These are phyloP conservation scores for Cladopsammia gracilis DNA, from an alignment of 64 coral and sea anemone species.

Conservation along the genomic window DNA sequence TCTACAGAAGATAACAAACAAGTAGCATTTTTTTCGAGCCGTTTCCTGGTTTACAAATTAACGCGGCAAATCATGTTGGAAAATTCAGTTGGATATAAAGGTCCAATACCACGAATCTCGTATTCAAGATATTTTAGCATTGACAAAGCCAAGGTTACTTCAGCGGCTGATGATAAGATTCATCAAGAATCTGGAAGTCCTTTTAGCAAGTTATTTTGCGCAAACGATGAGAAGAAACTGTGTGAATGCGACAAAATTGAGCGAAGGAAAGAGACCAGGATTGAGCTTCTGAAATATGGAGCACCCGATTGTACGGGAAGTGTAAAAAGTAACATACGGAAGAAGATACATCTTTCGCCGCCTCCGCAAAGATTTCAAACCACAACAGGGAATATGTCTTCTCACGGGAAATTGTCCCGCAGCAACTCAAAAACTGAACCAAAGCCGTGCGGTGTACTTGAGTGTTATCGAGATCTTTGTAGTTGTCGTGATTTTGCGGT, in stretches of 20 bases:
- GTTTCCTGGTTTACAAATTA: too few relatives aligned
- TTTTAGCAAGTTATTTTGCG: background rate
- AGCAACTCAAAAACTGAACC: background rate
- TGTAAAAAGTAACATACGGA: background rate
- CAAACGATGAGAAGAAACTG: background rate
- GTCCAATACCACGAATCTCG: background rate
- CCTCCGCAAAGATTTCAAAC: slow-evolving; percentile 8
- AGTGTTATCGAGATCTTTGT: background rate
- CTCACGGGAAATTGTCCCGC: background rate
- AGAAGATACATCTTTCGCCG: slow-evolving; percentile 1
- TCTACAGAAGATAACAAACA: too few relatives aligned
- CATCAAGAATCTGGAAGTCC: background rate
- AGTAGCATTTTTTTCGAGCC: too few relatives aligned
- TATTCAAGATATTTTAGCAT: slow-evolving; percentile 31
- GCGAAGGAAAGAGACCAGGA: background rate
- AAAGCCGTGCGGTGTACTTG: background rate
- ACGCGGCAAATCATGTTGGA: background rate
- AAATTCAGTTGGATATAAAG: background rate
- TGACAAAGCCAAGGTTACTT: background rate
- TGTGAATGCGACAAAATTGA: background rate
- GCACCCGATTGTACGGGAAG: too few relatives aligned
- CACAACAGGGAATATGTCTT: background rate
- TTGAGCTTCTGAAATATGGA: background rate
- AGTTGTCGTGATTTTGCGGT: background rate
- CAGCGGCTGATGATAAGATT: background rate